Evolutionary conservation across 2,888 invertebrate species (phyloP).

Genomic region (Nycteola revayana): DNA sequence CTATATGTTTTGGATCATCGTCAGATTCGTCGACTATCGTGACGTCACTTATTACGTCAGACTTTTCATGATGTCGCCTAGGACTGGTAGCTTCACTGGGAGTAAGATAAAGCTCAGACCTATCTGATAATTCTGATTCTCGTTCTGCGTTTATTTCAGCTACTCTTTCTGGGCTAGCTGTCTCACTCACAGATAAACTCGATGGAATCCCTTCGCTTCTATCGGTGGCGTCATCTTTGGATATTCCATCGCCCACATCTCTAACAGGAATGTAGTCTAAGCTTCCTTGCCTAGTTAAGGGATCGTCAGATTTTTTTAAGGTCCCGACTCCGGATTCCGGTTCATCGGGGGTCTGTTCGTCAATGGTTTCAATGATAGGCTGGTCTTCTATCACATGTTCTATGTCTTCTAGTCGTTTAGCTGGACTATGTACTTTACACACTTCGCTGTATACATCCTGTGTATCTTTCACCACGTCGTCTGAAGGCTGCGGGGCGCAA

Average conservation of each 20-base stretch:
- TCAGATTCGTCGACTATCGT: constrained; percentile 14
- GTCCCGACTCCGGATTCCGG: constrained; percentile 69
- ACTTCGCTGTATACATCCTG: constrained; percentile 83
- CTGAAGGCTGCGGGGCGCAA: constrained; percentile 45
- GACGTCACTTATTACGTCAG: constrained; percentile 32
- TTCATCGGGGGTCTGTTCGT: constrained; percentile 37
- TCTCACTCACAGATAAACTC: constrained; percentile 72
- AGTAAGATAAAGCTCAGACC: constrained; percentile 86
- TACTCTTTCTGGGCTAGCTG: constrained; percentile 71
- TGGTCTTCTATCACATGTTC: background rate
- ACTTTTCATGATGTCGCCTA: constrained; percentile 68
- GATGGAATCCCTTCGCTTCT: constrained; percentile 77
- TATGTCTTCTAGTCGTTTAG: background rate
- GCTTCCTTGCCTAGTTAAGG: constrained; percentile 67
- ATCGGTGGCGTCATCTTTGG: constrained; percentile 71
- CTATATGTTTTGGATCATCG: constrained; percentile 68
- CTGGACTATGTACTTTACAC: constrained; percentile 83
- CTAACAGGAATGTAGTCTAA: constrained; percentile 77
- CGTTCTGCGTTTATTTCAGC: constrained; percentile 73
- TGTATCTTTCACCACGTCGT: constrained; percentile 51
- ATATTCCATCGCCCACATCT: constrained; percentile 66
- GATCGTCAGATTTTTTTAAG: constrained; percentile 60
- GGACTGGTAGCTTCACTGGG: constrained; percentile 84
- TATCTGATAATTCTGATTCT: constrained; percentile 85
- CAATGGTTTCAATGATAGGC: background rate